phyloP scores from a whole-genome alignment of 2,888 invertebrate species.

The Pollenia labialis region DNA sequence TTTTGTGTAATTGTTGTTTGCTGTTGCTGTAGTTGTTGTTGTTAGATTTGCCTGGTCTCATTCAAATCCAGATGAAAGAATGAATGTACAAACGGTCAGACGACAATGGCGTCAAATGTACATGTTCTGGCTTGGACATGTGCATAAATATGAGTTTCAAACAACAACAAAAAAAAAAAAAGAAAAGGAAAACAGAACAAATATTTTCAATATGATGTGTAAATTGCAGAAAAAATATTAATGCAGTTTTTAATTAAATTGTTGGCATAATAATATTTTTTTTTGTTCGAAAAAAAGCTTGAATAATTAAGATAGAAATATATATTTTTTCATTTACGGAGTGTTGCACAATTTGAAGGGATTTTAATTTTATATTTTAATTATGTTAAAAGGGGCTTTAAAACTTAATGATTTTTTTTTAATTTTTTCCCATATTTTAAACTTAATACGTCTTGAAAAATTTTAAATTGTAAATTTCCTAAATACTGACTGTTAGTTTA shows the following conservation, averaged over 20 bases:
- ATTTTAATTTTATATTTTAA: background rate
- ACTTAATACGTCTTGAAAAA: too few species aligned
- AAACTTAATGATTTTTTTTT: too few species aligned
- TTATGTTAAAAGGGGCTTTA: background rate
- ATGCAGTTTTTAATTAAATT: conserved; percentile 61
- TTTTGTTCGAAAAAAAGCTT: conserved; percentile 1
- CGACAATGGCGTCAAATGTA: conserved; percentile 47
- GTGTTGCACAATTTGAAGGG: background rate
- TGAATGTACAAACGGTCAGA: conserved; percentile 20
- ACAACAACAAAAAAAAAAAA: background rate
- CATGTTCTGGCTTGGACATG: conserved; percentile 33
- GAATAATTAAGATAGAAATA: conserved; percentile 32
- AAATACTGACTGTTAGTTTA: too few species aligned
- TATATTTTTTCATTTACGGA: background rate
- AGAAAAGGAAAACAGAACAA: background rate
- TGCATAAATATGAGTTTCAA: conserved; percentile 22
- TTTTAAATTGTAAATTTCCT: too few species aligned
- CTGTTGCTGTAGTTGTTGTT: conserved; percentile 10
- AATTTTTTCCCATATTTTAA: too few species aligned
- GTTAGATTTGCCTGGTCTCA: conserved; percentile 8
- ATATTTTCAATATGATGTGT: conserved; percentile 58
- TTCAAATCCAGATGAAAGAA: conserved; percentile 26
- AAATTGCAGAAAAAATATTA: conserved; percentile 56
- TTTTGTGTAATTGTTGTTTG: conserved; percentile 33
- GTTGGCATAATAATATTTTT: conserved; percentile 39